Conservation (phyloP, 2,113 vertebrate species). For the Hypomesus transpacificus region DNA sequence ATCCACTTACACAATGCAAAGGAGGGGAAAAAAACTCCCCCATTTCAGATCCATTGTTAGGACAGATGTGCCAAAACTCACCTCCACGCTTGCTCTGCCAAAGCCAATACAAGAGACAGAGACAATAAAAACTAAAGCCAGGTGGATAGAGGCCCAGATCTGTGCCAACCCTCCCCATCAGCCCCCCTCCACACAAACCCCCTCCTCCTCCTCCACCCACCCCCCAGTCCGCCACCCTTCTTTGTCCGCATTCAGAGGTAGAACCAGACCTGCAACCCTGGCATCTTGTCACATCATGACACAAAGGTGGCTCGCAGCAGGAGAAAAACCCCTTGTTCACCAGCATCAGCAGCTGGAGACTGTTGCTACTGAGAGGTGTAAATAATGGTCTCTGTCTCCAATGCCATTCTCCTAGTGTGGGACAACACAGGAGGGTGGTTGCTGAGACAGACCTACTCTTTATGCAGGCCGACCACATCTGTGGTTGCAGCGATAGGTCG, state of each 20-base stretch:
- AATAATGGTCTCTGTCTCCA: not conserved
- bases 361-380: not conserved
- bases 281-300: conserved; percentile 45
- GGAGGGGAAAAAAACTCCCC: conserved; percentile 44
- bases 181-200: conserved; percentile 39
- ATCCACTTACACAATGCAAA: conserved; percentile 44
- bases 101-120: conserved; percentile 39
- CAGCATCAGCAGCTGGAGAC: conserved; percentile 35
- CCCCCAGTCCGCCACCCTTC: conserved; percentile 32
- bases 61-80: conserved; percentile 56
- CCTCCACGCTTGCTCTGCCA: conserved; percentile 59
- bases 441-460: too few relatives aligned
- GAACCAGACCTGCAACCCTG: conserved; percentile 50
- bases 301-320: conserved; percentile 48
- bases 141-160: conserved; percentile 40
- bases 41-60: conserved; percentile 56
- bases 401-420: too few relatives aligned
- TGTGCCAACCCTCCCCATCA: conserved; percentile 50
- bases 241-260: conserved; percentile 51
- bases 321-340: conserved; percentile 44
- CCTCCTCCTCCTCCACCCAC: conserved; percentile 38
- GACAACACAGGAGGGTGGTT: too few relatives aligned
- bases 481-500: too few relatives aligned
- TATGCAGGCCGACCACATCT: too few relatives aligned
- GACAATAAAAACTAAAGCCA: conserved; percentile 44